Evolutionary conservation across 2,797 vertebrate species (phyloP).

Genomic region (Pempheris klunzingeri): DNA sequence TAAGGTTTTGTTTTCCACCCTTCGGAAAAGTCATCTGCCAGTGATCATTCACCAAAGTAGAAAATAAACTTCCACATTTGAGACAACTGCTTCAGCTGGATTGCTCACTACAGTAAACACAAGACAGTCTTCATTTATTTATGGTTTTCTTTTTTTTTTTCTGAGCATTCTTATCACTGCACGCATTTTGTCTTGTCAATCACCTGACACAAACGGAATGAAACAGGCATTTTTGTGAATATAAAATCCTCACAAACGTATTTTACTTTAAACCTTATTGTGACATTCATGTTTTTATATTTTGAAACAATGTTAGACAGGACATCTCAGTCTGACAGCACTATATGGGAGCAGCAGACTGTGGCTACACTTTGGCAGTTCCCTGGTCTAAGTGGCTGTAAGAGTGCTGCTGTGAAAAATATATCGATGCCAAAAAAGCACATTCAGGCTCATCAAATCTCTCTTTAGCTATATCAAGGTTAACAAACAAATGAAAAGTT

Average conservation of each 20-base stretch:
- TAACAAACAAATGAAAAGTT: constrained; percentile 20
- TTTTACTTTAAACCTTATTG: not conserved
- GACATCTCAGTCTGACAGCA: not conserved
- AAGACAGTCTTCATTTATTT: not conserved
- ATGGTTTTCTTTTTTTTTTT: too few relatives aligned
- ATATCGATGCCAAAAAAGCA: not conserved
- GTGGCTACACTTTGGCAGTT: not conserved
- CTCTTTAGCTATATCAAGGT: not conserved
- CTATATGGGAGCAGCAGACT: not conserved
- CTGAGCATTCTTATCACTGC: not conserved
- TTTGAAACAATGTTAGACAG: not conserved
- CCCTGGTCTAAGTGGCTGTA: constrained; percentile 2
- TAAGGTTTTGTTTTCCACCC: not conserved
- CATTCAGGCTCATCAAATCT: constrained; percentile 1
- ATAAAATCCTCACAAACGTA: not conserved
- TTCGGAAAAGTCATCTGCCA: not conserved
- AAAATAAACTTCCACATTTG: not conserved
- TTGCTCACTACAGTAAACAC: not conserved
- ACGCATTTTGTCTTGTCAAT: not conserved
- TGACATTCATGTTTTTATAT: not conserved
- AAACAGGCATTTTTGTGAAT: not conserved
- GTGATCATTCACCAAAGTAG: constrained; percentile 19
- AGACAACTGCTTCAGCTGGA: constrained; percentile 17
- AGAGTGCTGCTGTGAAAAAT: not conserved
- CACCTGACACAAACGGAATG: not conserved